Evolutionary conservation across 1,140 invertebrate genomes (phyloP).

Genomic region (Zaprionus ornatus): DNA sequence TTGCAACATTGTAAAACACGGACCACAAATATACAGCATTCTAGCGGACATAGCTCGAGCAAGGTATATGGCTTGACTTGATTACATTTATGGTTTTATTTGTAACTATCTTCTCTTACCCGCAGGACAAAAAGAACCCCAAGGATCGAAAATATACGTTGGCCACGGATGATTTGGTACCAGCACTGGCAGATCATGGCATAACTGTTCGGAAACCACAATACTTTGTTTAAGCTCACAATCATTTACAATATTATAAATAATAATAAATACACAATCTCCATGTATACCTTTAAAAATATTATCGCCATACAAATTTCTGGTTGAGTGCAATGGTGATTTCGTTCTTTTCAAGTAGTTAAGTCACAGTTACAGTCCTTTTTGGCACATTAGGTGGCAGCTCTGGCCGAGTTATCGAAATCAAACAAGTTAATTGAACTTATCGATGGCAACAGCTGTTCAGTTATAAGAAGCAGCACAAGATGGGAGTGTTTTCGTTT

Average conservation of each 20-base stretch:
- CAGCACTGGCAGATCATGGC: conserved; percentile 96
- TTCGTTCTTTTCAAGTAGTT: not conserved
- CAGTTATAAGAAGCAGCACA: conserved; percentile 53
- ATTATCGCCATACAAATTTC: not conserved
- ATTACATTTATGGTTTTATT: not conserved
- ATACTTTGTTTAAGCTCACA: conserved; percentile 85
- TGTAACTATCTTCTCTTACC: not conserved
- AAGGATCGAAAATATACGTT: conserved; percentile 96
- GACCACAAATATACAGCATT: conserved; percentile 88
- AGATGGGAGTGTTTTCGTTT: conserved; percentile 76
- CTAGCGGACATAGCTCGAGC: conserved; percentile 76
- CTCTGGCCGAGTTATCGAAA: conserved; percentile 18
- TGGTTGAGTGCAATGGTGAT: too few relatives aligned
- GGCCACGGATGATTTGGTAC: conserved; percentile 97
- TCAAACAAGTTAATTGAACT: conserved; percentile 34
- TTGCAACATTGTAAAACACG: conserved; percentile 97
- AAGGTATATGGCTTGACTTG: conserved; percentile 44
- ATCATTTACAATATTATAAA: conserved; percentile 56
- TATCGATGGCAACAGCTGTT: conserved; percentile 83
- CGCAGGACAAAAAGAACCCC: conserved; percentile 69
- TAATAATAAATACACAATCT: not conserved
- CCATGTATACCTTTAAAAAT: not conserved
- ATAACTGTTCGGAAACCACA: conserved; percentile 97
- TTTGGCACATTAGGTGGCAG: not conserved
- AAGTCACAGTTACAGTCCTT: conserved; percentile 11